Evolutionary conservation across 2,888 invertebrate genomes (phyloP).

Genomic region (Ligdia adustata): DNA sequence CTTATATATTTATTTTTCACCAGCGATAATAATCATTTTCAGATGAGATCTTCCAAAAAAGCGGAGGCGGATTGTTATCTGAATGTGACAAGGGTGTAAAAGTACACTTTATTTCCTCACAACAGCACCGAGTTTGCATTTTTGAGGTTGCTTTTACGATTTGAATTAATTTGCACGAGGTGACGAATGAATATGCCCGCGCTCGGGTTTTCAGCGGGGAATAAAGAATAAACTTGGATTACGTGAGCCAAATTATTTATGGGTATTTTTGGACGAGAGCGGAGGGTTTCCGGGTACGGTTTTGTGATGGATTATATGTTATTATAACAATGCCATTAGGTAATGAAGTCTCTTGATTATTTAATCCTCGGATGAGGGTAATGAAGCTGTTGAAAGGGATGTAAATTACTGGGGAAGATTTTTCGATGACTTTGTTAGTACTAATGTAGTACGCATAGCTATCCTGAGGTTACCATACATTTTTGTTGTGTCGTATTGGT

Average conservation of each 20-base stretch:
- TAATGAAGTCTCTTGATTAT: conserved; percentile 12
- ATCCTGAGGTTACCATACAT: too few species aligned
- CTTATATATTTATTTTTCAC: too few species aligned
- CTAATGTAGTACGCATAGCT: too few species aligned
- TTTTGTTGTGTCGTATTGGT: too few species aligned
- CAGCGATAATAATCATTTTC: too few species aligned
- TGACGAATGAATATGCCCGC: conserved; percentile 29
- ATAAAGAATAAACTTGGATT: conserved; percentile 16
- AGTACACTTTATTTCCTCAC: not conserved
- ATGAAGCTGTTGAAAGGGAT: too few species aligned
- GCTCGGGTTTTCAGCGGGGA: conserved; percentile 4
- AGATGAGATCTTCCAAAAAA: too few species aligned
- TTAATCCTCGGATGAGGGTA: too few species aligned
- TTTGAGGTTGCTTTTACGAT: conserved; percentile 30
- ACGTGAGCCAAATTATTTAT: conserved; percentile 25
- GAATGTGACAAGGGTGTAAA: conserved; percentile 5
- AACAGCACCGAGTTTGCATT: conserved; percentile 27
- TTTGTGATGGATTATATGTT: conserved; percentile 7
- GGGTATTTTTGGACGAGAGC: conserved; percentile 5
- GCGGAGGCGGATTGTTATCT: not conserved
- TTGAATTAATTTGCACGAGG: conserved; percentile 29
- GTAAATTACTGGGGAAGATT: too few species aligned
- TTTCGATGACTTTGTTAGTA: too few species aligned
- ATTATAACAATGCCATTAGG: conserved; percentile 4
- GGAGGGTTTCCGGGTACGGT: conserved; percentile 4